A percentile compares a stretch with the other conserved stretches of the same genome.
Evolutionary conservation across 64 coral and sea anemone genomes (phyloP).

Genomic region (Stichodactyla mertensii): DNA sequence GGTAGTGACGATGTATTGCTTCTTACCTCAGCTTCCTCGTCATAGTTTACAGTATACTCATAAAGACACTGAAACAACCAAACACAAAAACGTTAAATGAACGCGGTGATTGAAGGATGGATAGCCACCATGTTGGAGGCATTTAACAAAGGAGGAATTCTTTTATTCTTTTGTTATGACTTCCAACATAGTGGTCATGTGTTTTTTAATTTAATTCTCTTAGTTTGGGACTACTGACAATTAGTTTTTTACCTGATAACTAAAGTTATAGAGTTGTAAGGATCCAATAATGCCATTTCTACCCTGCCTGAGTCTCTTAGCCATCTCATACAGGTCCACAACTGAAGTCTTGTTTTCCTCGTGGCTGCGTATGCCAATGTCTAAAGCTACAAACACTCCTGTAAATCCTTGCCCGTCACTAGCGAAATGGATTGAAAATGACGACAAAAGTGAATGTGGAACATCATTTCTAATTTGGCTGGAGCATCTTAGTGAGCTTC

Average conservation of each 20-base stretch:
- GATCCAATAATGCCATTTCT: slow-evolving; percentile 74
- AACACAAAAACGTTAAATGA: neutral
- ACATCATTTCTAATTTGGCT: no score
- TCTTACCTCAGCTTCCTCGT: slow-evolving; percentile 58
- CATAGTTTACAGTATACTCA: slow-evolving; percentile 89
- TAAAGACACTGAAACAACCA: slow-evolving; percentile 58
- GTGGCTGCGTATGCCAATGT: slow-evolving; percentile 85
- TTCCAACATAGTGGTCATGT: neutral
- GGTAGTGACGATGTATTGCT: neutral
- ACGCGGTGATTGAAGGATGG: neutral
- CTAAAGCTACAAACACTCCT: slow-evolving; percentile 73
- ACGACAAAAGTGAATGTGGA: no score
- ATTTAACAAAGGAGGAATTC: no score
- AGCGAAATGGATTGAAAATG: neutral
- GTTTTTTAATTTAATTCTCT: neutral
- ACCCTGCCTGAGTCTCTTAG: slow-evolving; percentile 64
- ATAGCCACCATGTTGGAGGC: neutral
- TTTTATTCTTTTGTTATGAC: neutral
- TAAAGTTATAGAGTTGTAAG: slow-evolving; percentile 75
- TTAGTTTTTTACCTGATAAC: slow-evolving; percentile 50
- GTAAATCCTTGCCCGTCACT: slow-evolving; percentile 79
- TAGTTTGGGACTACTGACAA: neutral
- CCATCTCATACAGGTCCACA: slow-evolving; percentile 83
- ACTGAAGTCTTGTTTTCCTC: slow-evolving; percentile 85
- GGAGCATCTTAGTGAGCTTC: no score